phyloP scores from a whole-genome alignment of 1,140 invertebrate genomes.

The Ericerus pela region DNA sequence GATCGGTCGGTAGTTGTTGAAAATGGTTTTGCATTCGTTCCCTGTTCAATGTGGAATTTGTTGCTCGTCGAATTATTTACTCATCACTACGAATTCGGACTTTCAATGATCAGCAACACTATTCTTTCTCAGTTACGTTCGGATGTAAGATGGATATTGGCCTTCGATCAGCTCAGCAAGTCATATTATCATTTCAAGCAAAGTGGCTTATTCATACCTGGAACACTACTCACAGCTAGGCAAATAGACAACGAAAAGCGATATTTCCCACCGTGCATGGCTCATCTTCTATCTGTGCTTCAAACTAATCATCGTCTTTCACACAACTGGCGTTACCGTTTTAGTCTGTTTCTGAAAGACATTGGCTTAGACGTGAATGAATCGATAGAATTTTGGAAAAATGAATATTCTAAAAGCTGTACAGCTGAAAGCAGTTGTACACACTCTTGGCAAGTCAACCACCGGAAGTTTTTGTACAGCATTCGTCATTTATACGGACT shows the following conservation, averaged over 20 bases:
- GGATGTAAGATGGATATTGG: not conserved
- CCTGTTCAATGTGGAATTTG: conserved; percentile 40
- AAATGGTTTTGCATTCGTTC: conserved; percentile 34
- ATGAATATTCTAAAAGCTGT: conserved; percentile 43
- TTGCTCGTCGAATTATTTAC: conserved; percentile 35
- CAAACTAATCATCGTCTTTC: conserved; percentile 49
- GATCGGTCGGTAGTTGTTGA: conserved; percentile 34
- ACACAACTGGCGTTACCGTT: conserved; percentile 53
- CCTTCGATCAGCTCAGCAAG: not conserved
- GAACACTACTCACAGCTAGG: conserved; percentile 18
- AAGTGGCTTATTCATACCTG: not conserved
- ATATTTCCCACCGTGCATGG: conserved; percentile 61
- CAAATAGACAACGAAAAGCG: conserved; percentile 38
- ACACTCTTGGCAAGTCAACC: conserved; percentile 47
- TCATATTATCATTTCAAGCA: too few relatives aligned
- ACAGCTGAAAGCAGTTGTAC: conserved; percentile 35
- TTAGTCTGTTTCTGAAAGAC: conserved; percentile 53
- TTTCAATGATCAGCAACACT: conserved; percentile 27
- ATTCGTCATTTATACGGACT: conserved; percentile 56
- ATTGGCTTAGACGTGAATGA: conserved; percentile 48
- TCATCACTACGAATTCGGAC: conserved; percentile 32
- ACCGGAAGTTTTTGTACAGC: conserved; percentile 48
- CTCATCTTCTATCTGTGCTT: conserved; percentile 45
- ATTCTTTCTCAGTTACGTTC: not conserved
- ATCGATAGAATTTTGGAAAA: conserved; percentile 45